These are phyloP conservation scores for Erebia palarica DNA, from an alignment of 2,888 invertebrate species.

Conservation along the genomic window DNA sequence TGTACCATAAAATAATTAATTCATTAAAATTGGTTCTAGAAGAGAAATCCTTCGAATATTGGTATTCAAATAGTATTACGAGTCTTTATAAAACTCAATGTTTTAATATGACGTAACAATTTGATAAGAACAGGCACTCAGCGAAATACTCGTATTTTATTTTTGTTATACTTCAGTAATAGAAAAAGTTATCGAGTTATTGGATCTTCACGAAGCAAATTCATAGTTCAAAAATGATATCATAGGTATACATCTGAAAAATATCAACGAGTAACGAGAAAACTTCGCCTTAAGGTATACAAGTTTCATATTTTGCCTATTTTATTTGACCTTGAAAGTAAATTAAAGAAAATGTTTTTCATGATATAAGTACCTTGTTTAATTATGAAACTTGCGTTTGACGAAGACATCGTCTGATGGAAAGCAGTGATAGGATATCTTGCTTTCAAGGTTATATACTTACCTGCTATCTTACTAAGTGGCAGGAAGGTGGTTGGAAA, in stretches of 20 bases:
- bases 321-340: not conserved
- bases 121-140: constrained; percentile 1
- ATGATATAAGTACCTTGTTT: not conserved
- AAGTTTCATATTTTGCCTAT: not conserved
- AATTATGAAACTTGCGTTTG: not conserved
- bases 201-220: constrained; percentile 29
- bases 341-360: not conserved
- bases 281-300: constrained; percentile 11
- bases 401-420: not conserved
- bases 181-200: constrained; percentile 31
- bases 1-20: too few relatives aligned
- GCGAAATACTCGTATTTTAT: not conserved
- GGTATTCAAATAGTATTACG: too few relatives aligned
- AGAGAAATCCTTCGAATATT: too few relatives aligned
- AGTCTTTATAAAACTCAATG: not conserved
- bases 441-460: not conserved
- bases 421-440: not conserved
- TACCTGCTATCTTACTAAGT: constrained; percentile 8
- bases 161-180: constrained; percentile 25
- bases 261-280: constrained; percentile 21
- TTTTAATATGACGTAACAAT: constrained; percentile 6
- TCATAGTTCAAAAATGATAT: constrained; percentile 23
- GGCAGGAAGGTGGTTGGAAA: constrained; percentile 7
- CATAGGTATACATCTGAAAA: constrained; percentile 28
- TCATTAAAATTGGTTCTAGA: too few relatives aligned